Evolutionary conservation across 2,888 invertebrate genomes (phyloP).

Genomic region (Cynaeus angustus): DNA sequence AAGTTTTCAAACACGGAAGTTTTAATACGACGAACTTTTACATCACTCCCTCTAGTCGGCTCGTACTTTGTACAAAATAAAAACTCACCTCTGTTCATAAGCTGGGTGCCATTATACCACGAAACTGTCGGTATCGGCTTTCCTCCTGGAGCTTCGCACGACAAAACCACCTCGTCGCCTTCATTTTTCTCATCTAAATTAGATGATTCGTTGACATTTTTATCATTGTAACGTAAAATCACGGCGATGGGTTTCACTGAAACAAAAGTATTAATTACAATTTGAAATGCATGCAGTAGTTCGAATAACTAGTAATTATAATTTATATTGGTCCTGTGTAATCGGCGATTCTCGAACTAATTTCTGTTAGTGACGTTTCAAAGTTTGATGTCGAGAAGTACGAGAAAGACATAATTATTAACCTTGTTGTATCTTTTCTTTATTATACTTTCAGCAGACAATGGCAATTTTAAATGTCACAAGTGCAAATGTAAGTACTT

Average conservation of each 20-base stretch:
- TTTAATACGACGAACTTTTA: too few species aligned
- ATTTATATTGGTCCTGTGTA: background rate
- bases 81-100: conserved; percentile 74
- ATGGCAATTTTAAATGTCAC: too few species aligned
- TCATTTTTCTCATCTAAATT: conserved; percentile 83
- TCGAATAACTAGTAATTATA: conserved; percentile 4
- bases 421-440: too few species aligned
- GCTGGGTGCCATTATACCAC: conserved; percentile 87
- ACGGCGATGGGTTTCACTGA: conserved; percentile 83
- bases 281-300: too few species aligned
- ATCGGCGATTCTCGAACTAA: background rate
- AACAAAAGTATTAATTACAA: conserved; percentile 67
- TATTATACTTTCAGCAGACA: too few species aligned
- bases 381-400: too few species aligned
- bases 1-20: too few species aligned
- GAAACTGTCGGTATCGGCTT: conserved; percentile 89
- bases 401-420: too few species aligned
- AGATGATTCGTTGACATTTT: conserved; percentile 73
- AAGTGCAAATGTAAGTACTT: conserved; percentile 2
- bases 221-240: conserved; percentile 71
- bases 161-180: conserved; percentile 79
- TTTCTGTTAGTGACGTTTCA: conserved; percentile 12
- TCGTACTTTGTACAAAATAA: background rate
- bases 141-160: conserved; percentile 85
- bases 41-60: too few species aligned